Base-by-base conservation (phyloP, 2,113 vertebrate species). In the Lepisosteus osseus region DNA sequence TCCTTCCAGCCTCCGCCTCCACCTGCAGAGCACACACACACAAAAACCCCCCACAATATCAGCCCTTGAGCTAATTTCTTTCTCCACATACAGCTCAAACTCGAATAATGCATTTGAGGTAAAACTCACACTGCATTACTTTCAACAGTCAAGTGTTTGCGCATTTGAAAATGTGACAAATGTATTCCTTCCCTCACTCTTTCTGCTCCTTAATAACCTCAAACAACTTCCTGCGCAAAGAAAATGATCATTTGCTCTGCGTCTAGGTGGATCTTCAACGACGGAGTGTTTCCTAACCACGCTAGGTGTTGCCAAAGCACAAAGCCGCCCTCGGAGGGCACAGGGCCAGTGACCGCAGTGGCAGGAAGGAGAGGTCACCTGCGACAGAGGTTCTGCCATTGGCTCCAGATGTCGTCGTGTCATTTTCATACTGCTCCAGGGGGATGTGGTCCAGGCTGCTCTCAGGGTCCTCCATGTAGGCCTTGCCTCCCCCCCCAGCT, bases 401-500 rank as follows among this genome's bases (percentile, higher is more conserved):
- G 86, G 86, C 74, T 73, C 94, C 86, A 72, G 80, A 76, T 3
- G 89, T 86, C 1, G 61, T 14, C 3, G 89, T 91, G 77, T 86
- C 92, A 74, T 94, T 95, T 82, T 96, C 92, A 76, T 92, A 95
- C 76, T 94, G 90, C 76, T 96, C 94, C 81, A 92, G 44, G 0
- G 83, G 78, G 7, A 75, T 65, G 0, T 85, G 82, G 15, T 93
- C 92, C 79, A 84, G 71, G 51, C 81, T 87, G 67, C 69, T 80
- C 72, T 93, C 90, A 3, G 81, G 90, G 76, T 91, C 84, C 79
- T 95, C 93, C 84, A 94, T 72, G 83, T 95, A 97, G 45, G 94
- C 94, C 64, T 94, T 95, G 59, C 96, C 95, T 81, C 96, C 95
- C 65, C 93, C 96, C 14, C 95, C 93, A 61, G 95, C 95, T 7